Evolutionary conservation across 2,888 invertebrate genomes (phyloP).

Genomic region (Escarpia spicata): DNA sequence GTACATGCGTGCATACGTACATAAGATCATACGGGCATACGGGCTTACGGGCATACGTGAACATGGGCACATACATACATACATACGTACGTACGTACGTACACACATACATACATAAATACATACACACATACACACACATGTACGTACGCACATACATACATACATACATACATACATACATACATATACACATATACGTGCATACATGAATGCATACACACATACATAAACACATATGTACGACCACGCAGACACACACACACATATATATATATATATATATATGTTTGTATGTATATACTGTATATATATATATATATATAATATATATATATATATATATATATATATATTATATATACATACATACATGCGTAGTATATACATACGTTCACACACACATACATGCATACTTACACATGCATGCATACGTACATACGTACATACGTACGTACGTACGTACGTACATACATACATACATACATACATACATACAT

Average conservation of each 20-base stretch:
- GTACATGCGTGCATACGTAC: not conserved
- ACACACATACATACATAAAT: not conserved
- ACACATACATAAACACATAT: no score
- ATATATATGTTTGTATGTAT: no score
- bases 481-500: not conserved
- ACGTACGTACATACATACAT: no score
- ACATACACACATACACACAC: not conserved
- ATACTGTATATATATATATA: not conserved
- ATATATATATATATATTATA: not conserved
- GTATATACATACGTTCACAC: not conserved
- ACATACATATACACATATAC: no score
- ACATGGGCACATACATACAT: slow-evolving; percentile 7
- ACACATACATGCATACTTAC: not conserved
- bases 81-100: not conserved
- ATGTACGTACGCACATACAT: not conserved
- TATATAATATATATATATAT: not conserved
- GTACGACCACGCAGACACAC: no score
- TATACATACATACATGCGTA: slow-evolving; percentile 13
- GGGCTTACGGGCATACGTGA: not conserved
- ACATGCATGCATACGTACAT: not conserved
- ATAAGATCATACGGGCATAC: not conserved
- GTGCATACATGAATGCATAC: not conserved
- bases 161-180: no score
- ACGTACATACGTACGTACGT: no score
- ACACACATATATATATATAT: no score